These are phyloP conservation scores for Diorhabda elongata DNA, from an alignment of 1,140 invertebrate species.

Conservation along the genomic window DNA sequence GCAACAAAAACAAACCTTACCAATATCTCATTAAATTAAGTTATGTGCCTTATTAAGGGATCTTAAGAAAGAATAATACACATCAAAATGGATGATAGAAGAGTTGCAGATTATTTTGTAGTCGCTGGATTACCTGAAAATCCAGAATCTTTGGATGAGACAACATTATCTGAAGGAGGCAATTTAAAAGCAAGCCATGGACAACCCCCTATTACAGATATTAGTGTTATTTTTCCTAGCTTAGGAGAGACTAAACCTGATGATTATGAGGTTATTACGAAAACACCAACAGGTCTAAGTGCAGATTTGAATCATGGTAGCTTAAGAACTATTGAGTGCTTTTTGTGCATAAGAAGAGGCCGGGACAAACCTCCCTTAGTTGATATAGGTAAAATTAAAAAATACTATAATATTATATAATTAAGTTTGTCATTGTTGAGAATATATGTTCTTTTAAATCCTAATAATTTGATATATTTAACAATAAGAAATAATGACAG, in stretches of 20 bases:
- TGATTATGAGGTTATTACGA: conserved; percentile 76
- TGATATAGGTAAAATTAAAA: conserved; percentile 79
- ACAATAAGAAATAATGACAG: too few relatives aligned
- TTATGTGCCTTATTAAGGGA: conserved; percentile 24
- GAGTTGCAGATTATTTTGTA: conserved; percentile 94
- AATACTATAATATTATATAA: neutral
- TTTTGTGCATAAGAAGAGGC: conserved; percentile 86
- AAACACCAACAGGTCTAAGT: conserved; percentile 77
- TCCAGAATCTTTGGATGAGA: conserved; percentile 74
- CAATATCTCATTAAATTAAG: neutral
- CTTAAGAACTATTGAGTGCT: conserved; percentile 87
- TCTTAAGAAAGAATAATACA: conserved; percentile 6
- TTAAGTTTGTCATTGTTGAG: too few relatives aligned
- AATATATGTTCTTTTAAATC: too few relatives aligned
- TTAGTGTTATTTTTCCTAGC: conserved; percentile 83
- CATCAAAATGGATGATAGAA: conserved; percentile 68
- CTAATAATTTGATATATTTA: too few relatives aligned
- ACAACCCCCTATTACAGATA: conserved; percentile 91
- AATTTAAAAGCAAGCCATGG: conserved; percentile 67
- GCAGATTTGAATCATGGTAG: conserved; percentile 98
- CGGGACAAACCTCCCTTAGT: conserved; percentile 93
- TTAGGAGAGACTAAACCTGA: conserved; percentile 80
- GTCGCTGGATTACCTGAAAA: conserved; percentile 88
- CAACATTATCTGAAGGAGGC: conserved; percentile 72
- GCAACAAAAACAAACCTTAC: neutral